phyloP scores from a whole-genome alignment of 2,113 vertebrate genomes.

The Isurus oxyrinchus region DNA sequence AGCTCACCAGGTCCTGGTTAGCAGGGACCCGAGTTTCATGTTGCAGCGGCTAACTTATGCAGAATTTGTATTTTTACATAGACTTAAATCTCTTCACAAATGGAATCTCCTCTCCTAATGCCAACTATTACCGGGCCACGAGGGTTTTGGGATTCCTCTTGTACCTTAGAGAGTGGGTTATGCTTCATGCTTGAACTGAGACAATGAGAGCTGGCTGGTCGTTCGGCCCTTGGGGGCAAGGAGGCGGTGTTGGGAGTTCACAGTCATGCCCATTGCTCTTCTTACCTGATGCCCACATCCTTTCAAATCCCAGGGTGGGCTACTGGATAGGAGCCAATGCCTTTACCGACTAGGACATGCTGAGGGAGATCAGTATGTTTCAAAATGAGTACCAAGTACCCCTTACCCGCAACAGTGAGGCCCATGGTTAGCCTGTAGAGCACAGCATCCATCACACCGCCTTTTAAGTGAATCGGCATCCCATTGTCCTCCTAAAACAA shows the following conservation, averaged over 20 bases:
- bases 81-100: neutral
- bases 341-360: neutral
- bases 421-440: constrained; percentile 72
- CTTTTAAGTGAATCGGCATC: constrained; percentile 80
- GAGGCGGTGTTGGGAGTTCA: neutral
- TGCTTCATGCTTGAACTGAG: neutral
- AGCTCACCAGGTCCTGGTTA: neutral
- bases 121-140: neutral
- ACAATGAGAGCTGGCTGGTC: neutral
- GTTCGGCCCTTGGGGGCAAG: neutral
- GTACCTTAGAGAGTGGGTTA: neutral
- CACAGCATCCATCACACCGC: constrained; percentile 64
- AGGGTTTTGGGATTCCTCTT: neutral
- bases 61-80: too few species aligned
- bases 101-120: neutral
- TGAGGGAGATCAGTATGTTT: neutral
- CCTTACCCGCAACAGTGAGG: constrained; percentile 70
- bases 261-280: neutral
- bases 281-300: neutral
- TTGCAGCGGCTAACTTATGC: too few species aligned
- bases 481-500: constrained; percentile 77
- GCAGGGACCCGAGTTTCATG: neutral
- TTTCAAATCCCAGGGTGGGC: neutral
- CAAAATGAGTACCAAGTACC: neutral
- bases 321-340: neutral